Percentiles rank a stretch among this genome's conserved stretches.
phyloP scores from a whole-genome alignment of 2,113 vertebrate species.

The Antechinus stuartii region DNA sequence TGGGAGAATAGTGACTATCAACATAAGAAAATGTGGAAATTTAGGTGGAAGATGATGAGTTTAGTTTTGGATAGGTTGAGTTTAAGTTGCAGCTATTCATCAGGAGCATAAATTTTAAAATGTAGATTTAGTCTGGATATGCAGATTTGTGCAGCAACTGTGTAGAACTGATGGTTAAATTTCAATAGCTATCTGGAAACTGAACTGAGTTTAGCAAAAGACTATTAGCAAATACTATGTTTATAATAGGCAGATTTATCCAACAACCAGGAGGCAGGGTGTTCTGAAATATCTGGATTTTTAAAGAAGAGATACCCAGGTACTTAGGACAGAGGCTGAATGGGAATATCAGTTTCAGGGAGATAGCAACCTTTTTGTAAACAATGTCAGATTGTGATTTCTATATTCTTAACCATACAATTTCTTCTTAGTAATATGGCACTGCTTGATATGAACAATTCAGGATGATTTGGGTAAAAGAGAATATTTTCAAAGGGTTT shows the following conservation, averaged over 20 bases:
- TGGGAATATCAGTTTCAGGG: not conserved
- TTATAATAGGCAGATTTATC: not conserved
- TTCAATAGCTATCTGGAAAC: not conserved
- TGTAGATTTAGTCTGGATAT: not conserved
- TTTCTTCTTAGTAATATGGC: not conserved
- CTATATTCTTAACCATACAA: not conserved
- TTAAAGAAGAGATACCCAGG: not conserved
- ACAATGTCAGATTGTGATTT: not conserved
- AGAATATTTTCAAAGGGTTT: no score
- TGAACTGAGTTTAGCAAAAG: not conserved
- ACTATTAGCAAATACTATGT: not conserved
- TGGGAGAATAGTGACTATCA: not conserved
- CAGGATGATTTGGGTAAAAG: not conserved
- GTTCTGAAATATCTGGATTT: not conserved
- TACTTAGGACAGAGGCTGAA: not conserved
- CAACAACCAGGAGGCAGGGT: not conserved
- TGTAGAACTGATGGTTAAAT: not conserved
- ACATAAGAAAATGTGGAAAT: not conserved
- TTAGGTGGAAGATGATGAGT: not conserved
- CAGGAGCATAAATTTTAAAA: not conserved
- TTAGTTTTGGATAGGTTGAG: not conserved
- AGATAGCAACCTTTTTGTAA: not conserved
- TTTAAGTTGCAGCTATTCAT: not conserved
- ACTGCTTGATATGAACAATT: not conserved
- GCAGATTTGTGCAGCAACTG: not conserved